phyloP scores from a whole-genome alignment of 2,797 vertebrate species.

The Sarcophilus harrisii region DNA sequence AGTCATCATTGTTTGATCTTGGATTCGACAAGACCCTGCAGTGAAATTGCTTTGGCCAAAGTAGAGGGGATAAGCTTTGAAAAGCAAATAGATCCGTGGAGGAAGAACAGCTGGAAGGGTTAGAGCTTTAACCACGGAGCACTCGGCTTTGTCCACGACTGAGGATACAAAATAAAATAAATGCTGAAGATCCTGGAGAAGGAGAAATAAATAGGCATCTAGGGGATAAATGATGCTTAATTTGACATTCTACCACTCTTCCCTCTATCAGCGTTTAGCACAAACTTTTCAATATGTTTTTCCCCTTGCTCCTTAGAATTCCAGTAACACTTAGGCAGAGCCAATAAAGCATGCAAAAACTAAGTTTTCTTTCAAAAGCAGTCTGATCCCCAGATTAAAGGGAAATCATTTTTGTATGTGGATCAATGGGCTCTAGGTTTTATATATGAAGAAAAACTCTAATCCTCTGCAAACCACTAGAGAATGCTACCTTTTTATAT shows the following conservation, averaged over 20 bases:
- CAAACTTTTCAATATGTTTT: conserved; percentile 81
- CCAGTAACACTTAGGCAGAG: conserved; percentile 78
- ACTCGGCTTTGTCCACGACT: conserved; percentile 78
- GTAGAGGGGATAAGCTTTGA: conserved; percentile 77
- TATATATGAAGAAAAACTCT: conserved; percentile 81
- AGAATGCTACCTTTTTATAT: conserved; percentile 77
- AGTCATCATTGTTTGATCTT: conserved; percentile 76
- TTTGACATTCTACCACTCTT: conserved; percentile 61
- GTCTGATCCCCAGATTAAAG: conserved; percentile 83
- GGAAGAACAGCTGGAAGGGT: conserved; percentile 77
- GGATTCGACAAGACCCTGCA: conserved; percentile 79
- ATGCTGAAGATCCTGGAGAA: conserved; percentile 75
- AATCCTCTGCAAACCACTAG: conserved; percentile 79
- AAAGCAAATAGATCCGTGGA: conserved; percentile 80
- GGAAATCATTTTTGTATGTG: conserved; percentile 78
- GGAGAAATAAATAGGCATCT: conserved; percentile 70
- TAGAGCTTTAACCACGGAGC: conserved; percentile 58
- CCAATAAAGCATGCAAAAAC: conserved; percentile 80
- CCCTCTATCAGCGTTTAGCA: conserved; percentile 73
- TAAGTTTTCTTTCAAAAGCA: conserved; percentile 82
- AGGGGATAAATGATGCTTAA: conserved; percentile 58
- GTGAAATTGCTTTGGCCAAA: conserved; percentile 83
- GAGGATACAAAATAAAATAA: conserved; percentile 72
- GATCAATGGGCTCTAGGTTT: conserved; percentile 77
- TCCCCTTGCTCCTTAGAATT: conserved; percentile 78